Evolutionary conservation across 1,140 invertebrate species (phyloP).

Genomic region (Drosophila tsacasi): DNA sequence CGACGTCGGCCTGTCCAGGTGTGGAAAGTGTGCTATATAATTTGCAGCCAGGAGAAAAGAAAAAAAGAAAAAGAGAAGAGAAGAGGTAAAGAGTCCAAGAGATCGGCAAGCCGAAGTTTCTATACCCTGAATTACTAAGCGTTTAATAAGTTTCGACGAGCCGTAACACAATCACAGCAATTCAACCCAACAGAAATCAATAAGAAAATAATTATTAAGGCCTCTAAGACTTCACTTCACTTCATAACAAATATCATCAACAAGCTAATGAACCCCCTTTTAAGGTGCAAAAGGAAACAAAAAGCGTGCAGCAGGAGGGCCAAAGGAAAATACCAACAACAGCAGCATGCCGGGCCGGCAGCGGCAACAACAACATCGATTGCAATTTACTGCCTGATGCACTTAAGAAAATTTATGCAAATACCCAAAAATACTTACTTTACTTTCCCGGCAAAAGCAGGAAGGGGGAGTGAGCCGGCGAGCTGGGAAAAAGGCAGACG

Average conservation of each 20-base stretch:
- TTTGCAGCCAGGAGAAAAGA: constrained; percentile 60
- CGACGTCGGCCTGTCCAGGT: constrained; percentile 75
- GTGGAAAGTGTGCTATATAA: constrained; percentile 83
- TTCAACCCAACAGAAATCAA: not conserved
- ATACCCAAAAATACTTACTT: constrained; percentile 84
- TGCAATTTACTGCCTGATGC: constrained; percentile 84
- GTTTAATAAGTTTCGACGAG: not conserved
- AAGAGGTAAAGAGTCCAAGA: not conserved
- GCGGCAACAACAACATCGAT: constrained; percentile 75
- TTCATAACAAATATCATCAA: not conserved
- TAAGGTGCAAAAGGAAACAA: constrained; percentile 12
- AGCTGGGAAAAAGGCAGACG: constrained; percentile 37
- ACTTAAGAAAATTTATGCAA: constrained; percentile 85
- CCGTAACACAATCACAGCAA: not conserved
- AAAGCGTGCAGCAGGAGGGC: constrained; percentile 58
- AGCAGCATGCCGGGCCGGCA: constrained; percentile 37
- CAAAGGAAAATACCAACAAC: constrained; percentile 59
- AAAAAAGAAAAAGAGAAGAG: constrained; percentile 2
- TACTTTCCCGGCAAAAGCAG: constrained; percentile 45
- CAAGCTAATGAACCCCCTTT: not conserved
- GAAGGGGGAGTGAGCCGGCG: not conserved
- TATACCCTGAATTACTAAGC: not conserved
- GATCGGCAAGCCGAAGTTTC: not conserved
- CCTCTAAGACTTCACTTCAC: not conserved
- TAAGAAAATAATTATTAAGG: not conserved